These are phyloP conservation scores for Oreochromis niloticus DNA, from an alignment of 2,113 vertebrate genomes.

Conservation along the genomic window DNA sequence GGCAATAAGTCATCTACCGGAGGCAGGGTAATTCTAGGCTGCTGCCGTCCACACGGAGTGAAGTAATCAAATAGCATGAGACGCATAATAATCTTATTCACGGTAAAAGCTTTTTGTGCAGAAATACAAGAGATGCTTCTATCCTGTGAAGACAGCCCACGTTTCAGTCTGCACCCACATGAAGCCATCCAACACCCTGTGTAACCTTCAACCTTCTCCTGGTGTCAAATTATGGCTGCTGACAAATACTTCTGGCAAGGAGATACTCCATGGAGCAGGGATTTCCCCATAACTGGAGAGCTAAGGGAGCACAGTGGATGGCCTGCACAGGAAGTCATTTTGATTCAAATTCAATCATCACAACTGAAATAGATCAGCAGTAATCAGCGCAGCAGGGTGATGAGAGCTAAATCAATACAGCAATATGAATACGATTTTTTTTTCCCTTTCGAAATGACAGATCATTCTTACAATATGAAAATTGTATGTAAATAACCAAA, in stretches of 20 bases:
- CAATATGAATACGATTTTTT: neutral
- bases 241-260: constrained; percentile 53
- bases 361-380: neutral
- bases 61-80: neutral
- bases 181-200: constrained; percentile 34
- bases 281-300: constrained; percentile 56
- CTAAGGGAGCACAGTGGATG: constrained; percentile 15
- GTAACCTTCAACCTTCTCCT: constrained; percentile 60
- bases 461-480: neutral
- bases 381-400: neutral
- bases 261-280: constrained; percentile 51
- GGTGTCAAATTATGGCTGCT: constrained; percentile 60
- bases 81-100: neutral
- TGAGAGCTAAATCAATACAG: neutral
- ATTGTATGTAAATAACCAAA: neutral
- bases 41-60: neutral
- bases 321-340: constrained; percentile 1
- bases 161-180: neutral
- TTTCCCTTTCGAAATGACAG: accelerated
- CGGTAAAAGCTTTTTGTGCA: neutral
- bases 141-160: neutral
- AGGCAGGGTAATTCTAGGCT: neutral
- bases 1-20: neutral
- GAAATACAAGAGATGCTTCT: neutral
- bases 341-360: neutral